Evolutionary conservation across 2,797 vertebrate species (phyloP).

Genomic region (Meriones psammophilus): DNA sequence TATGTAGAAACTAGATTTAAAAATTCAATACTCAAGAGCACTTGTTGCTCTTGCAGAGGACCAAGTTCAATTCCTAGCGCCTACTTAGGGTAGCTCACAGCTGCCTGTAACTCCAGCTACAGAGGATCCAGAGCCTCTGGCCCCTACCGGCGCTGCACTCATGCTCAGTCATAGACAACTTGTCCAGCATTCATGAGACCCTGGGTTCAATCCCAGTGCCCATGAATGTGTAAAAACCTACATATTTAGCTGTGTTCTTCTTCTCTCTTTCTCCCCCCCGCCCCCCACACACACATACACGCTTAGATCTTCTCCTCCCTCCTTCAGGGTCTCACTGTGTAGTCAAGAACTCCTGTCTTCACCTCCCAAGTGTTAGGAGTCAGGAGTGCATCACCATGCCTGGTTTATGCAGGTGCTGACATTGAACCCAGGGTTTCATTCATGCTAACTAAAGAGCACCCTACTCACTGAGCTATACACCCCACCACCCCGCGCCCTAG

Average conservation of each 20-base stretch:
- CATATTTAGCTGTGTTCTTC: background rate
- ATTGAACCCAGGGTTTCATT: background rate
- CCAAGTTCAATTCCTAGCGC: background rate
- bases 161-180: background rate
- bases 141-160: background rate
- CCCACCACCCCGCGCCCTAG: background rate
- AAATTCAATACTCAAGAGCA: background rate
- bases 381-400: background rate
- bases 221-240: background rate
- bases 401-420: background rate
- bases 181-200: background rate
- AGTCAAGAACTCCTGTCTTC: background rate
- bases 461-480: background rate
- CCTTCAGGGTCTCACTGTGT: background rate
- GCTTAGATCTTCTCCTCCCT: background rate
- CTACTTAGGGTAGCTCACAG: background rate
- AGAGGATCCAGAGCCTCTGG: background rate
- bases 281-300: too few species aligned
- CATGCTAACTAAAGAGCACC: background rate
- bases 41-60: background rate
- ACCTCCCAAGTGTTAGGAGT: background rate
- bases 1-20: background rate
- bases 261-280: background rate
- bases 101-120: background rate
- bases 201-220: background rate